Evolutionary conservation across 2,113 vertebrate species (phyloP), one percentile per base, ranked within the genome.

Genomic region (Pseudorasbora parva): DNA sequence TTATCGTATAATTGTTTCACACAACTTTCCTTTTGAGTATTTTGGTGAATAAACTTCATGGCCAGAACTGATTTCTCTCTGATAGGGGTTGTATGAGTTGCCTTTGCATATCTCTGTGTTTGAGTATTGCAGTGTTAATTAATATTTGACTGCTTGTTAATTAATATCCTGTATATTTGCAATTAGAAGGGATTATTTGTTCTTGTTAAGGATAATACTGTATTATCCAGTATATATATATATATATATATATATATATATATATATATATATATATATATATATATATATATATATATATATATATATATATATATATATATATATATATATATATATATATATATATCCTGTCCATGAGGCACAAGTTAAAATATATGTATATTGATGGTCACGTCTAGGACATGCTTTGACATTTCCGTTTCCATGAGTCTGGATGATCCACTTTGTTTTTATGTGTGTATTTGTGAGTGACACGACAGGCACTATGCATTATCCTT

Each of bases 101-200:
- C 4, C 37, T 41, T 19, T 85, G 77, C 15, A 33, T 74, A 47
- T 74, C 27, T 80, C 12, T 80, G 51, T 47, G 73, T 80, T 69
- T 33, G 54, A 60, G 25, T 54, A 54, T 30, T 11, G 47, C 27
- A 33, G 10, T 19, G n/a, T n/a, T n/a, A n/a, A n/a, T n/a, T n/a
- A n/a, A n/a, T n/a, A n/a, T 54, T 33, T 12, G 23, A 54, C 45
- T 74, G 43, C 17, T 37, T 41, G 33, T 21, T 19, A 4, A 5
- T 68, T 19, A 2, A 54, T 54, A 1, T 21, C 6, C 17, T 54
- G 6, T 54, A 12, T 49, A 23, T 47, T 49, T 73, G 43, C 45
- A 74, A 73, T 49, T 25, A 9, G 71, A 8, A 49, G 21, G 6
- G 1, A 49, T 25, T 1, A 8, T 21, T 7, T 73, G 47, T n/a